These are phyloP conservation scores for Gadus macrocephalus DNA, from an alignment of 2,113 vertebrate species.

Conservation along the genomic window DNA sequence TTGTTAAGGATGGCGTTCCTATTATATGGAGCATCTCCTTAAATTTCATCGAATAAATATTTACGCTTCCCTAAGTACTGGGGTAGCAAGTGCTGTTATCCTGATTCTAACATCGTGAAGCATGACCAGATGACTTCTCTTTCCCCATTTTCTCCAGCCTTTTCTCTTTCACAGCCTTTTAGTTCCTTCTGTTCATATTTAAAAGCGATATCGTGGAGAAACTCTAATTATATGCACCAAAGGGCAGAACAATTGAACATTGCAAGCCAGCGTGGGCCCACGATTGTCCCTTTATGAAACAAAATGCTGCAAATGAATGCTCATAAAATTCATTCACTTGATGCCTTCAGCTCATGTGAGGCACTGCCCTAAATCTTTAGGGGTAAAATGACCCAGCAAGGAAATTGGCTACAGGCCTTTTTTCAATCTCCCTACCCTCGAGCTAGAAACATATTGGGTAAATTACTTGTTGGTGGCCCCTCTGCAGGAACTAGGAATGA, in stretches of 20 bases:
- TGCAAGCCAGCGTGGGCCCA: slow-evolving; percentile 16
- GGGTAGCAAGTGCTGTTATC: neutral
- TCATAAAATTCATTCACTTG: slow-evolving; percentile 45
- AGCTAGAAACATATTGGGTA: slow-evolving; percentile 59
- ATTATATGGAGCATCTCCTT: too few species aligned
- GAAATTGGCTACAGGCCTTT: slow-evolving; percentile 51
- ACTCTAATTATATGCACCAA: slow-evolving; percentile 9
- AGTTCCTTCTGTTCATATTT: neutral
- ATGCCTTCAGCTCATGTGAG: slow-evolving; percentile 41
- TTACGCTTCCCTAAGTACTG: neutral
- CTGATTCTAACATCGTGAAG: neutral
- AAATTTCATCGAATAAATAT: neutral
- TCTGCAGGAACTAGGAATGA: slow-evolving; percentile 25
- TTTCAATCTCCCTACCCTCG: slow-evolving; percentile 40
- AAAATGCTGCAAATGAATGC: slow-evolving; percentile 39
- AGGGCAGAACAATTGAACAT: slow-evolving; percentile 18
- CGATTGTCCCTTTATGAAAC: slow-evolving; percentile 21
- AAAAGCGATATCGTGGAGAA: neutral
- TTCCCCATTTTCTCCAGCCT: neutral
- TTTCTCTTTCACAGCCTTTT: neutral
- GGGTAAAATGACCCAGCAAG: slow-evolving; percentile 45
- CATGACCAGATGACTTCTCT: neutral
- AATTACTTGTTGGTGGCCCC: slow-evolving; percentile 49
- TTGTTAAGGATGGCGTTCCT: too few species aligned
- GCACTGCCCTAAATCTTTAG: slow-evolving; percentile 51